Evolutionary conservation across 1,140 invertebrate genomes (phyloP), one percentile per base, ranked within the genome.

Genomic region (Planococcus citri): DNA sequence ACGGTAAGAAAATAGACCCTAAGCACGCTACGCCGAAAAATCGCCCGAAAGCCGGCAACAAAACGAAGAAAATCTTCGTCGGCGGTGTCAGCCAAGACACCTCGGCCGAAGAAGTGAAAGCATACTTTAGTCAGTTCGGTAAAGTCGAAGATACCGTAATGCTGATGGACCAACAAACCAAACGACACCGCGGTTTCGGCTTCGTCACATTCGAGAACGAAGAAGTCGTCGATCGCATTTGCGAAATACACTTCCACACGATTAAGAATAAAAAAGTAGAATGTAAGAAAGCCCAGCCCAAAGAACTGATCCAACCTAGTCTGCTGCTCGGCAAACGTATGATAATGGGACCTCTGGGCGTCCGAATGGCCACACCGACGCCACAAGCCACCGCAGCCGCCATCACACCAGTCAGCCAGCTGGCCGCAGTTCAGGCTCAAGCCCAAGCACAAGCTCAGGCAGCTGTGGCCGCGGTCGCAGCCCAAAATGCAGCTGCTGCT

Each of bases 131-230:
- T 73, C 91, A 94, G 79, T 95, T 93, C 77, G 92, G 92, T 14
- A 91, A 91, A 78, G 91, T 93, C 21, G 91, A 93, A 77, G 92
- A 94, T 77, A 91, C 91, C 20, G 91, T 94, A 12, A 94, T 94
- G 91, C 83, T 94, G 73, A 94, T 94, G 91, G 92, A 94, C 78
- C 91, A 94, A 79, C 91, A 94, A 78, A 95, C 92, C 9, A 94
- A 93, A 76, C 86, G 91, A 41, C 91, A 94, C 77, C 83, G 91
- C 64, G 92, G 91, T 68, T 94, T 94, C 78, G 92, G 92, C 12
- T 94, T 94, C 78, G 91, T 95, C 20, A 94, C 91, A 3, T 94
- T 94, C 80, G 91, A 94, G 77, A 90, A 88, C 73, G 91, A 94
- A 78, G 91, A 94, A 75, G 90, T 92, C 0, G 90, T 94, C 1